Percentiles rank a stretch among this genome's conserved stretches.
Evolutionary conservation across 2,888 invertebrate species (phyloP).

Genomic region (Rhaphigaster nebulosa): DNA sequence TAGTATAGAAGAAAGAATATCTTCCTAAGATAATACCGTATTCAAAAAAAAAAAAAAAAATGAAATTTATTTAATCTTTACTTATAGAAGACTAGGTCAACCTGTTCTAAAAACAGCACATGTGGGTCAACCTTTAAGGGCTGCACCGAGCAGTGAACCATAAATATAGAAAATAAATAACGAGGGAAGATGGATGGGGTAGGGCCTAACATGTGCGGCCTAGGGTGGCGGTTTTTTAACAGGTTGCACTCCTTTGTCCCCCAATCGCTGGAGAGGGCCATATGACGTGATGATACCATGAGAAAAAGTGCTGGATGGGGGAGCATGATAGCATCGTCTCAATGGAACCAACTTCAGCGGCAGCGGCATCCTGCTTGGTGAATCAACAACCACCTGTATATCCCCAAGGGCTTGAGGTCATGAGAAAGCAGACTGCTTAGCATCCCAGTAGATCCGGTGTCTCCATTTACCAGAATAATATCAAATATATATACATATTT

Average conservation of each 20-base stretch:
- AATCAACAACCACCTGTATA: constrained; percentile 24
- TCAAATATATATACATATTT: no score
- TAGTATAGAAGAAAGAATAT: no score
- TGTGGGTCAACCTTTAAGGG: neutral
- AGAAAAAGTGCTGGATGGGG: constrained; percentile 42
- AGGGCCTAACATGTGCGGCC: neutral
- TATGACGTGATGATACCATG: constrained; percentile 38
- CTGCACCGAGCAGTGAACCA: constrained; percentile 29
- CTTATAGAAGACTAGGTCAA: neutral
- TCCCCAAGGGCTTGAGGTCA: constrained; percentile 22
- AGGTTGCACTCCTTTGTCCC: constrained; percentile 33
- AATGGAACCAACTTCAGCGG: neutral
- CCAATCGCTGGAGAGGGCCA: neutral
- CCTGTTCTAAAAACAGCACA: constrained; percentile 24
- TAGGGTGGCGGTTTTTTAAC: constrained; percentile 39
- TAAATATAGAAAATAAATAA: constrained; percentile 23
- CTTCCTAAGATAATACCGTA: no score
- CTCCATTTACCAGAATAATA: neutral
- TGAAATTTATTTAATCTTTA: neutral
- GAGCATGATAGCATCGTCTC: constrained; percentile 4
- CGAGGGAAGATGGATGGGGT: neutral
- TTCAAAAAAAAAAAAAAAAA: no score
- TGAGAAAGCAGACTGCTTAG: constrained; percentile 10
- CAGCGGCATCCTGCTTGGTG: neutral
- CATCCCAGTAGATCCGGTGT: neutral